A percentile compares a stretch with the other conserved stretches of the same genome.
phyloP scores from a whole-genome alignment of 2,113 vertebrate species.

The cat (Felis catus) region F.catus_Fca126_mat1.0 CM031411.1:33126501-33127000 shows the following conservation, averaged over 20 bases:
- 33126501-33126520: neutral
- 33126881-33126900: neutral
- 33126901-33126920: neutral
- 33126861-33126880: neutral
- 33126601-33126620: neutral
- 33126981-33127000: neutral
- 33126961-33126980: neutral
- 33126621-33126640: neutral
- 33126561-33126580: slow-evolving; percentile 2
- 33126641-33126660: neutral
- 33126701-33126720: neutral
- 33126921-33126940: neutral
- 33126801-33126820: neutral
- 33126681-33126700: neutral
- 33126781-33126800: neutral
- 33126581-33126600: neutral
- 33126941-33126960: neutral
- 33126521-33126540: neutral
- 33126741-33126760: neutral
- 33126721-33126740: neutral
- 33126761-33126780: neutral
- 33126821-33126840: neutral
- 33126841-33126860: neutral
- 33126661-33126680: neutral
- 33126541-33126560: slow-evolving; percentile 9